A percentile compares a stretch with the other conserved stretches of the same genome.
Conservation (phyloP, 2,113 vertebrate species). For the Nycticebus coucang region DNA sequence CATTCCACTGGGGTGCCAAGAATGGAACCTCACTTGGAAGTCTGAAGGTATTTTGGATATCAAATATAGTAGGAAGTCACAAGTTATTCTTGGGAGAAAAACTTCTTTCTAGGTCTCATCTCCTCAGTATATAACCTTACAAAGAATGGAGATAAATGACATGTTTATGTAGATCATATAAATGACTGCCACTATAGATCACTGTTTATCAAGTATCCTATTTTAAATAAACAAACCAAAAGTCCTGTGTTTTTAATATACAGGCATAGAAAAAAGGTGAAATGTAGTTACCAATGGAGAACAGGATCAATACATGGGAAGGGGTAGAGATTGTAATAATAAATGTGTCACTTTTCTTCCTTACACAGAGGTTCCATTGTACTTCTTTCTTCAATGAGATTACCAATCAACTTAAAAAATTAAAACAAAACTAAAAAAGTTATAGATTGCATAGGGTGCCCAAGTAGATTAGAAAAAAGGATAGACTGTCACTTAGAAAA, state of each 20-base stretch:
- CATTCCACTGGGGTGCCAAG: no score
- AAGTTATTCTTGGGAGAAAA: not conserved
- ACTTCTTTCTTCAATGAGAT: not conserved
- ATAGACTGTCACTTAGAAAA: not conserved
- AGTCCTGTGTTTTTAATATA: not conserved
- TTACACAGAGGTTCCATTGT: not conserved
- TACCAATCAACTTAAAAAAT: not conserved
- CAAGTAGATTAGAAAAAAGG: not conserved
- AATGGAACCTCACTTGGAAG: not conserved
- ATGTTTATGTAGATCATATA: not conserved
- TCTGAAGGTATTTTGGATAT: not conserved
- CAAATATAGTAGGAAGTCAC: not conserved
- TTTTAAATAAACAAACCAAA: conserved; percentile 8
- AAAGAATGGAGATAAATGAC: not conserved
- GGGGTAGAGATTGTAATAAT: not conserved
- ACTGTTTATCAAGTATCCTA: not conserved
- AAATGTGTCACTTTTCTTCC: not conserved
- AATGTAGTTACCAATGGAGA: not conserved
- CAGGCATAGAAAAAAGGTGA: not conserved
- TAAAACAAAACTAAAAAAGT: not conserved
- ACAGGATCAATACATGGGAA: not conserved
- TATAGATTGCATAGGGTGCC: not conserved
- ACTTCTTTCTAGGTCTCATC: not conserved
- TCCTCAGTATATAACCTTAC: not conserved
- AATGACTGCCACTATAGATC: not conserved